phyloP scores from a whole-genome alignment of 2,888 invertebrate genomes.

The Psylliodes chrysocephalus region DNA sequence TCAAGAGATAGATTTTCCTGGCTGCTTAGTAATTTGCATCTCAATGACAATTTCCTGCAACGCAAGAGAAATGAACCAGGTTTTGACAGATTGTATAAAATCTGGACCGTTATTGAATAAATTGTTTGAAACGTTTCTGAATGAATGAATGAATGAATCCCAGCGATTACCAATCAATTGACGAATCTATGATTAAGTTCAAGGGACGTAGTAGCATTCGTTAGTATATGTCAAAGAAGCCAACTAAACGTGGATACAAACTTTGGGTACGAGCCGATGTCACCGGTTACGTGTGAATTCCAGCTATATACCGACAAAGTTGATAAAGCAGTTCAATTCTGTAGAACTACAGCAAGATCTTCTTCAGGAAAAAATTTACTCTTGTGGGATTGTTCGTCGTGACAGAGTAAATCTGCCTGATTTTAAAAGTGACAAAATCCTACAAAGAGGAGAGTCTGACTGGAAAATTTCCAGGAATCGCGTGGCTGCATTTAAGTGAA shows the following conservation, averaged over 20 bases:
- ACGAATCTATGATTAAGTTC: constrained; percentile 47
- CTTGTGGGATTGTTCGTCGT: too few species aligned
- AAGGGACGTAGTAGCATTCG: constrained; percentile 39
- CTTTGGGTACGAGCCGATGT: too few species aligned
- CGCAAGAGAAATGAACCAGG: constrained; percentile 24
- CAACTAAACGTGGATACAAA: too few species aligned
- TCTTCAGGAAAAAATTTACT: not conserved
- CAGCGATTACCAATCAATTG: constrained; percentile 36
- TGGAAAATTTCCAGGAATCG: constrained; percentile 19
- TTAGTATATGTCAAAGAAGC: constrained; percentile 55
- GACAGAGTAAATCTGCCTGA: too few species aligned
- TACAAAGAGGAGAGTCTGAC: too few species aligned
- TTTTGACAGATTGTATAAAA: constrained; percentile 43
- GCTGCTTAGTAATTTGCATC: constrained; percentile 39
- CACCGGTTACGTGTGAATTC: constrained; percentile 47
- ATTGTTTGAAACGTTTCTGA: too few species aligned
- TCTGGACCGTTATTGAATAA: constrained; percentile 35
- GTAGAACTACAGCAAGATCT: constrained; percentile 16
- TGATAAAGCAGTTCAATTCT: constrained; percentile 29
- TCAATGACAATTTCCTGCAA: constrained; percentile 41
- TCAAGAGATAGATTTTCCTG: constrained; percentile 33
- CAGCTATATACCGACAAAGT: constrained; percentile 52
- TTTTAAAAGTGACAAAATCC: too few species aligned
- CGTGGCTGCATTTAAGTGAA: constrained; percentile 28
- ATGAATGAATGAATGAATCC: constrained; percentile 37